Conservation (phyloP, 2,797 vertebrate species). For the Sebastes matsubarae region DNA sequence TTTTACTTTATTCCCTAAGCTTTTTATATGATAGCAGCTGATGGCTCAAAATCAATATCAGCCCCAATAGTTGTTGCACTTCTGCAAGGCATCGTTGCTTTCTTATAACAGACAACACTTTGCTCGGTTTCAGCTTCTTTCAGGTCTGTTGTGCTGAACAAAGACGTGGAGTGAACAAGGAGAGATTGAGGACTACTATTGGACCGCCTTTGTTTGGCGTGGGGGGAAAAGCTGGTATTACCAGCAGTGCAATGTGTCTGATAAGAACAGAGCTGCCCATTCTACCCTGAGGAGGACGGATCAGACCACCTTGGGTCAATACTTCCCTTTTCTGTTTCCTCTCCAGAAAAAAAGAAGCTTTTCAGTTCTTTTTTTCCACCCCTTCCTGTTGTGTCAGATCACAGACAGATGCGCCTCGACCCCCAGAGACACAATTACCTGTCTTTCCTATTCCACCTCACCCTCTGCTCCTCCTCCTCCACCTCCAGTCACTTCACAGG, state of each 20-base stretch:
- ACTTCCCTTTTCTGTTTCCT: constrained; percentile 35
- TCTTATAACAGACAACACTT: not conserved
- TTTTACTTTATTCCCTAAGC: not conserved
- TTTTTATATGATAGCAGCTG: not conserved
- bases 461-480: constrained; percentile 24
- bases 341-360: constrained; percentile 17
- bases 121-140: not conserved
- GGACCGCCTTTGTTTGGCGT: constrained; percentile 8
- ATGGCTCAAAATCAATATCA: not conserved
- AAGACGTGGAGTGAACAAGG: not conserved
- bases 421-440: constrained; percentile 67
- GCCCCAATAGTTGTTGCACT: no score
- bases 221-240: constrained; percentile 1
- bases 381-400: constrained; percentile 37
- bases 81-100: not conserved
- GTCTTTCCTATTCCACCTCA: constrained; percentile 27
- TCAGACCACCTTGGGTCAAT: constrained; percentile 48
- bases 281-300: constrained; percentile 25
- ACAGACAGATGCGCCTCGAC: constrained; percentile 12
- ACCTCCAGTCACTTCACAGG: constrained; percentile 42
- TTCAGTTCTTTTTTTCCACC: not conserved
- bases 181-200: not conserved
- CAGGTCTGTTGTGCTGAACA: constrained; percentile 3
- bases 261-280: constrained; percentile 25
- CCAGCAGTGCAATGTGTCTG: constrained; percentile 9